Evolutionary conservation across 2,113 vertebrate species (phyloP).

Genomic region (Pterocles burchelli): DNA sequence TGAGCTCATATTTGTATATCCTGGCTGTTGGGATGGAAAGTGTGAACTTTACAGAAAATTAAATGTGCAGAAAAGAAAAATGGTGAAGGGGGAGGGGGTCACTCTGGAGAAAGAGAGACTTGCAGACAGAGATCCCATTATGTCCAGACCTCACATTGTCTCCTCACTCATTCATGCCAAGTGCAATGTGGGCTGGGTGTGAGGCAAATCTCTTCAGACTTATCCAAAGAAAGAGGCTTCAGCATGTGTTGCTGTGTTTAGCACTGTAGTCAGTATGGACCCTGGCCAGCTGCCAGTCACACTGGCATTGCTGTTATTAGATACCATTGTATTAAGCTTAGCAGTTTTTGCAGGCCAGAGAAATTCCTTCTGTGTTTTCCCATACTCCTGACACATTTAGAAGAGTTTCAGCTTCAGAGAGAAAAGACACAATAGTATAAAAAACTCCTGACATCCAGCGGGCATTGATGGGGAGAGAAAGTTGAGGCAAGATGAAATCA

Average conservation of each 20-base stretch:
- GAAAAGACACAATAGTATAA: neutral
- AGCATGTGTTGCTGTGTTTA: slow-evolving; percentile 50
- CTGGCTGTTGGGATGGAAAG: slow-evolving; percentile 77
- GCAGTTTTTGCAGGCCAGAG: slow-evolving; percentile 50
- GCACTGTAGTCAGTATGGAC: neutral
- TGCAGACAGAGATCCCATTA: slow-evolving; percentile 81
- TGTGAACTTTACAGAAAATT: slow-evolving; percentile 76
- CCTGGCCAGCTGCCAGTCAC: slow-evolving; percentile 38
- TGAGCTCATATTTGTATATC: slow-evolving; percentile 72
- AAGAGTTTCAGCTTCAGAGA: neutral
- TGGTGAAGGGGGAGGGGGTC: neutral
- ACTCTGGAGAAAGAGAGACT: slow-evolving; percentile 56
- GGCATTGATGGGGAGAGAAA: neutral
- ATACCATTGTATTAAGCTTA: slow-evolving; percentile 59
- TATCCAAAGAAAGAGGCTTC: slow-evolving; percentile 55
- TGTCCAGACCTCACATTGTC: slow-evolving; percentile 69
- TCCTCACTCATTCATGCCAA: slow-evolving; percentile 59
- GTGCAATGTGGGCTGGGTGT: slow-evolving; percentile 23
- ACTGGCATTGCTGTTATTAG: slow-evolving; percentile 56
- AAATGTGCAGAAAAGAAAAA: slow-evolving; percentile 59
- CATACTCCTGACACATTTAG: neutral
- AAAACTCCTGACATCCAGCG: neutral
- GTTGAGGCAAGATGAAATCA: neutral
- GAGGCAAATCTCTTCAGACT: slow-evolving; percentile 39
- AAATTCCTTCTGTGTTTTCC: slow-evolving; percentile 58